phyloP scores from a whole-genome alignment of 1,140 invertebrate species.

The Muscidifurax raptorellus region DNA sequence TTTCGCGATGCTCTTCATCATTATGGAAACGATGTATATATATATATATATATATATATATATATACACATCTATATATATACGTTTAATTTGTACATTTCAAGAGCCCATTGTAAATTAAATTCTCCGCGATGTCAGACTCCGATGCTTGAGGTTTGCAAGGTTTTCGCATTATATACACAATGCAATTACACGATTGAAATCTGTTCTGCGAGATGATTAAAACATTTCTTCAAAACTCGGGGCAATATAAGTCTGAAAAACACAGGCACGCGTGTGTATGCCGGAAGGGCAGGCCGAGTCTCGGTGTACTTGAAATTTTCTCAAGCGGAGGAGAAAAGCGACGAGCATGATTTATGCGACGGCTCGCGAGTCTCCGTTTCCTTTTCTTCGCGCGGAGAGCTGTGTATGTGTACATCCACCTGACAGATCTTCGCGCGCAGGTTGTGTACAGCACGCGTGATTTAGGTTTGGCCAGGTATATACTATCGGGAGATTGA shows the following conservation, averaged over 20 bases:
- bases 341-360: constrained; percentile 1
- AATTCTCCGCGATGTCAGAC: neutral
- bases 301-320: neutral
- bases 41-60: neutral
- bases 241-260: too few species aligned
- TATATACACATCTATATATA: neutral
- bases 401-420: too few species aligned
- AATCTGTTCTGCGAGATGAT: too few species aligned
- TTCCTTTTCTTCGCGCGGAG: neutral
- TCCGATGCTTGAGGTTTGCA: neutral
- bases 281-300: neutral
- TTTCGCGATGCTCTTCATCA: neutral
- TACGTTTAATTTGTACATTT: neutral
- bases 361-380: neutral
- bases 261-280: neutral
- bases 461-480: neutral
- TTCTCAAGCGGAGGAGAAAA: neutral
- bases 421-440: neutral
- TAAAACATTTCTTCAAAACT: too few species aligned
- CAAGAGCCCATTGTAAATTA: neutral
- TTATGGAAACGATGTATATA: neutral
- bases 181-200: too few species aligned
- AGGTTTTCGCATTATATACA: neutral
- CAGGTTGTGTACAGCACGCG: neutral
- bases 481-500: constrained; percentile 5